phyloP scores from a whole-genome alignment of 2,797 vertebrate species.

The Molossus molossus region DNA sequence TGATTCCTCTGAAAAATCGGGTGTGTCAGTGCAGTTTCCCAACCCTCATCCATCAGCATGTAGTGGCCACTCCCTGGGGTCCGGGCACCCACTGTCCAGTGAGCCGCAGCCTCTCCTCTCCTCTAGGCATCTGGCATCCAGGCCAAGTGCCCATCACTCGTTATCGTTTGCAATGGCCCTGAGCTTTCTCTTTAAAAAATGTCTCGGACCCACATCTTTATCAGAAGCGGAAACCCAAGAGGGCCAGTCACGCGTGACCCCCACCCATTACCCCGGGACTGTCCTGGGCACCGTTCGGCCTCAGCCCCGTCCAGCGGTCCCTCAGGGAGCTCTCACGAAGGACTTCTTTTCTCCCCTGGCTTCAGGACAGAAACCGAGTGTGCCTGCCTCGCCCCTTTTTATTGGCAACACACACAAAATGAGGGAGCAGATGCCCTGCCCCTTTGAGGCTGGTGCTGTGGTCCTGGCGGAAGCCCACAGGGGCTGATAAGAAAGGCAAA shows the following conservation, averaged over 20 bases:
- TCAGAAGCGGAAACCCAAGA: neutral
- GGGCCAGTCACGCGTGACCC: neutral
- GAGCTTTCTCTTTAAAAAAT: neutral
- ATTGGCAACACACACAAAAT: neutral
- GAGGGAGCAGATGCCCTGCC: neutral
- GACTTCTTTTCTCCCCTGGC: neutral
- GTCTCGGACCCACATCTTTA: neutral
- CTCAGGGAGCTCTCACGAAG: neutral
- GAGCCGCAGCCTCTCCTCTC: neutral
- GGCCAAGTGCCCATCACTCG: neutral
- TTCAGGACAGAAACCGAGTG: neutral
- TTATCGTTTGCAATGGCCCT: neutral
- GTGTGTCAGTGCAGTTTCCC: rapidly evolving
- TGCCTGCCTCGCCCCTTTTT: neutral
- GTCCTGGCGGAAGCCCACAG: neutral
- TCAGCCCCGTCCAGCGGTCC: no score
- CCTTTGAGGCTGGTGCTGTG: neutral
- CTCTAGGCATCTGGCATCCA: neutral
- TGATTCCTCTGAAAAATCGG: neutral
- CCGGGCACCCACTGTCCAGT: neutral
- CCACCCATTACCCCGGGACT: neutral
- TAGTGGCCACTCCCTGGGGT: rapidly evolving
- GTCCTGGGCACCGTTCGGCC: neutral
- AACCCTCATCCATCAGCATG: rapidly evolving
- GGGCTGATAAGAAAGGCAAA: neutral